phyloP scores from a whole-genome alignment of 92 coral and sea anemone species.

The Bergia puertoricense region DNA sequence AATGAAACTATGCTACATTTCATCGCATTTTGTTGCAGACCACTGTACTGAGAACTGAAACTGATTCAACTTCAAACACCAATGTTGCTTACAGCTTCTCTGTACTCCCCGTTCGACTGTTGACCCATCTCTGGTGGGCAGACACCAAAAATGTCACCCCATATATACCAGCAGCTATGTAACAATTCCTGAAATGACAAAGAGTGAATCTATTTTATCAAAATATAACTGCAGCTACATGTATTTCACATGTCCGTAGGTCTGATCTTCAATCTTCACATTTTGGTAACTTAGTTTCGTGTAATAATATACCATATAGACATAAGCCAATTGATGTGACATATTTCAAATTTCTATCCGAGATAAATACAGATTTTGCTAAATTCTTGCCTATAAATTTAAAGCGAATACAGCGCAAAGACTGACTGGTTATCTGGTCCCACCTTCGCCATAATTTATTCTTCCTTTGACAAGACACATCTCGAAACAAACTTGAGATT shows the following conservation, averaged over 20 bases:
- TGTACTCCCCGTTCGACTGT: conserved; percentile 83
- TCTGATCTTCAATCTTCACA: too few species aligned
- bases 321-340: too few species aligned
- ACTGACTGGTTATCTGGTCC: not conserved
- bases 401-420: too few species aligned
- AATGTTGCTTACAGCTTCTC: conserved; percentile 75
- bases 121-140: conserved; percentile 93
- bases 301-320: too few species aligned
- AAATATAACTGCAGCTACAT: too few species aligned
- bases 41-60: conserved; percentile 35
- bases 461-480: too few species aligned
- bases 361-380: not conserved
- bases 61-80: conserved; percentile 4
- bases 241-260: too few species aligned
- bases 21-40: not conserved
- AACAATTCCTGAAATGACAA: conserved; percentile 75
- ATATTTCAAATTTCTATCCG: too few species aligned
- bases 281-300: too few species aligned
- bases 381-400: too few species aligned
- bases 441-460: too few species aligned
- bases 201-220: too few species aligned
- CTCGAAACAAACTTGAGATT: not conserved
- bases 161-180: conserved; percentile 94
- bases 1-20: not conserved
- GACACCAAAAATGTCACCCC: conserved; percentile 73